Evolutionary conservation across 2,113 vertebrate species (phyloP).

Genomic region (Heliornis fulica): DNA sequence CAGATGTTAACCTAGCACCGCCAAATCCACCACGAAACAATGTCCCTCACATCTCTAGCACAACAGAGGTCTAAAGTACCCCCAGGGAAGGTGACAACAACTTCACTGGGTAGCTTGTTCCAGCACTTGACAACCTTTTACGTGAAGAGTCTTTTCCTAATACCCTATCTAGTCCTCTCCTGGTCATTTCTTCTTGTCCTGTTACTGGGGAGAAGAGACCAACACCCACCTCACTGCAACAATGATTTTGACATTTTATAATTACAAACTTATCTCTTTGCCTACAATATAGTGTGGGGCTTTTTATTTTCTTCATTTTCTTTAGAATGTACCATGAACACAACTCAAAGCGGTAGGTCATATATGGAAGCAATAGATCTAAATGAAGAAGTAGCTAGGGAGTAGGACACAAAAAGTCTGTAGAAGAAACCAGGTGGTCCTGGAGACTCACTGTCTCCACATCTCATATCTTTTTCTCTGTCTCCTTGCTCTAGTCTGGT

Average conservation of each 20-base stretch:
- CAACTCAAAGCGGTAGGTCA: neutral
- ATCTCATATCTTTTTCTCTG: rapidly evolving
- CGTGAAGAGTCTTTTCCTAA: no score
- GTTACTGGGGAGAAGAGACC: no score
- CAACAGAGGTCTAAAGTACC: no score
- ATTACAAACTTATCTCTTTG: rapidly evolving
- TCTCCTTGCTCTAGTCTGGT: neutral
- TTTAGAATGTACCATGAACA: neutral
- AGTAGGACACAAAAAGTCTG: neutral
- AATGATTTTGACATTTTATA: neutral
- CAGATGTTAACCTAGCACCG: no score
- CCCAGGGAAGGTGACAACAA: no score
- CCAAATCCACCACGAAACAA: no score
- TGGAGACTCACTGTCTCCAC: neutral
- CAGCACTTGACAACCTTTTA: no score
- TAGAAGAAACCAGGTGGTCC: neutral
- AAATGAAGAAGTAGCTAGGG: neutral
- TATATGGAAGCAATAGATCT: neutral
- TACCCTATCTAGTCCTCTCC: no score
- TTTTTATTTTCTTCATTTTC: neutral
- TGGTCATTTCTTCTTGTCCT: no score
- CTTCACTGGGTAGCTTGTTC: no score
- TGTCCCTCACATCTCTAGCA: no score
- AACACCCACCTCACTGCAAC: neutral
- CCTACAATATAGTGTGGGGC: neutral